These are phyloP conservation scores for Zosterops lateralis DNA, from an alignment of 2,113 vertebrate species.

Conservation along the genomic window DNA sequence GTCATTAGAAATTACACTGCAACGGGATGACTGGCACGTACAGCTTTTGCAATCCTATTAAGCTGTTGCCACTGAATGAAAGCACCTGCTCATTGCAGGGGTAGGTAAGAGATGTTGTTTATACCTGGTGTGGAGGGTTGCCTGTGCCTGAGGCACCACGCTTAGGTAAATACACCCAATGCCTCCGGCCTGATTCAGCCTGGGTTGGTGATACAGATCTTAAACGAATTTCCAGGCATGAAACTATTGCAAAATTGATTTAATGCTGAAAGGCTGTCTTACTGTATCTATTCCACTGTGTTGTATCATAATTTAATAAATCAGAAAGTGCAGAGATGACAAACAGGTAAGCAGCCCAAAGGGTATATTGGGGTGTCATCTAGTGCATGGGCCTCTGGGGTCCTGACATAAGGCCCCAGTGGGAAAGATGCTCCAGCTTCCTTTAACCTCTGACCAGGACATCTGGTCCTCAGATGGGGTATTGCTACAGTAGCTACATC, in stretches of 20 bases:
- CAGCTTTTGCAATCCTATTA: slow-evolving; percentile 10
- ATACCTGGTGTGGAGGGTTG: not conserved
- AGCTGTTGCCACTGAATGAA: not conserved
- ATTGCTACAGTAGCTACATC: not conserved
- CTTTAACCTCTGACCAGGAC: not conserved
- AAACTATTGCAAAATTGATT: not conserved
- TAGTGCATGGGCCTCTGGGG: rapidly evolving
- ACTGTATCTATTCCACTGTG: not conserved
- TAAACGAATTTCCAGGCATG: not conserved
- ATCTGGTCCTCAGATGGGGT: not conserved
- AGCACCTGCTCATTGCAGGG: not conserved
- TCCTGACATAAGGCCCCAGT: rapidly evolving
- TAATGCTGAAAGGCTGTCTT: not conserved
- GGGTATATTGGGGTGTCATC: not conserved
- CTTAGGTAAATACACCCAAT: not conserved
- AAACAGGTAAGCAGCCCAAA: not conserved
- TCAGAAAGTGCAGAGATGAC: not conserved
- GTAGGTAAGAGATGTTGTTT: not conserved
- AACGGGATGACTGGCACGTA: not conserved
- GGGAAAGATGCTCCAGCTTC: not conserved
- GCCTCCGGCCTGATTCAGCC: not conserved
- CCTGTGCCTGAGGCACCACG: rapidly evolving
- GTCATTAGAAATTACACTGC: not conserved
- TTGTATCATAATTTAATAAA: not conserved
- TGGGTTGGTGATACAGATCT: rapidly evolving